Base-by-base conservation (phyloP, 2,797 vertebrate species). In the Pagetopsis macropterus region DNA sequence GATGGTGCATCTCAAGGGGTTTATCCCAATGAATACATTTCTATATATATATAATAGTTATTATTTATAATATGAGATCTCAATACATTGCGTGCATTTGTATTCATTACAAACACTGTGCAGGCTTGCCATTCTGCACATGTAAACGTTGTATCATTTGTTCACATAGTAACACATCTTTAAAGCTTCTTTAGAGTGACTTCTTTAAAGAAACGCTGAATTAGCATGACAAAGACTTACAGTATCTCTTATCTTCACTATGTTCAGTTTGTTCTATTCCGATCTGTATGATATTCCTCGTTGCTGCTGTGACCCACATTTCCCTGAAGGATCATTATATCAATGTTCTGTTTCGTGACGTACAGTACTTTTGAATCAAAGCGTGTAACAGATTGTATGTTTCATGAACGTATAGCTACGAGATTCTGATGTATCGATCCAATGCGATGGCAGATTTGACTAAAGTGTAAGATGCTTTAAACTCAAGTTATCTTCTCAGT, bases 171-270 rank as follows among this genome's bases (percentile, higher is more conserved):
- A 44, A 50, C 55, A 51, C 13, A 58, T 70, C 57, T 71, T 70
- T 64, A 12, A 75, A 69, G 74, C 16, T 27, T 27, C 27, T 27
- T 27, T 27, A 27, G 27, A 27, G 27, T 27, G 1, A 27, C 27
- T 37, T 37, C 8, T 37, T 58, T 60, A 59, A 46, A 65, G 55
- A 37, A 61, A 15, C 1, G 8, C 16, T 27, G 50, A 48, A 72
- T 79, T 77, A 75, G 44, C 74, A 83, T 72, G 68, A 74, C 79
- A 88, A 80, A 83, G 72, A 77, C 37, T 56, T 44, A 59, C 72
- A 52, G 45, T 41, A 11, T 31, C 45, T 79, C 67, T 83, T 23
- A 82, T 86, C 74, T 68, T 54, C 23, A 9, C n/a, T 58, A 11
- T 45, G 9, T 61, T 55, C 55, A 70, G 13, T 76, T 78, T 78